Base-by-base conservation (phyloP, 2,113 vertebrate genomes). In the Atlantisia rogersi region DNA sequence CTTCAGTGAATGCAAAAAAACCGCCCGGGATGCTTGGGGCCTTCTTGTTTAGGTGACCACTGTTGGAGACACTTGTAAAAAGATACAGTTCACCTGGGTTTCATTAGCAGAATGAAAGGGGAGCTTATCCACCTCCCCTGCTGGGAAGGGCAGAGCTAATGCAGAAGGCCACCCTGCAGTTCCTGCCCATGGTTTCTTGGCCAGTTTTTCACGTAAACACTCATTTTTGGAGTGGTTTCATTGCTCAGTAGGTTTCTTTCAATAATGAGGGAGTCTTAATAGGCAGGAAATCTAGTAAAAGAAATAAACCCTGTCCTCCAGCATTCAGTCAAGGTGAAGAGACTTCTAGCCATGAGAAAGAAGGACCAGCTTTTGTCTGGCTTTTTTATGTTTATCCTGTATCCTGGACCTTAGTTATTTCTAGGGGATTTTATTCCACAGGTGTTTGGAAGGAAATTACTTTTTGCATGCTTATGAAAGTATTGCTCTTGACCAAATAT, bases 191-290 rank as follows among this genome's bases (percentile, higher is more conserved):
- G 25, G 79, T 85, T 96, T 95, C 70, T 92, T 96, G 80, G 83
- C 92, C 44, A 62, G 18, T 69, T 94, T 91, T 91, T 75, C 69
- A 55, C 69, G 62, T 96, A 95, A 96, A 89, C 86, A 94, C 25
- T 84, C 15, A 44, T 46, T 95, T 94, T 89, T 95, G 74, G 81
- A 95, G 81, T 67, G 18, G 46, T 96, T 97, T 97, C 83, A 65
- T 88, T 68, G 32, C 92, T 95, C 91, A 92, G 91, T 94, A 92
- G 94, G 88, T 62, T 93, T 92, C 78, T 91, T 15, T 48, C 76
- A 29, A 94, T 96, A 96, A 95, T 94, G 92, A 96, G 91, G 22
- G 40, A 50, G 58, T 26, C 81, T 86, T 92, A 94, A 78, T 24
- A 89, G 59, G 73, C 62, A 79, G 70, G 65, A 89, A 85, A 94